These are phyloP conservation scores for Homarus americanus DNA, from an alignment of 1,140 invertebrate genomes.

Conservation along the genomic window DNA sequence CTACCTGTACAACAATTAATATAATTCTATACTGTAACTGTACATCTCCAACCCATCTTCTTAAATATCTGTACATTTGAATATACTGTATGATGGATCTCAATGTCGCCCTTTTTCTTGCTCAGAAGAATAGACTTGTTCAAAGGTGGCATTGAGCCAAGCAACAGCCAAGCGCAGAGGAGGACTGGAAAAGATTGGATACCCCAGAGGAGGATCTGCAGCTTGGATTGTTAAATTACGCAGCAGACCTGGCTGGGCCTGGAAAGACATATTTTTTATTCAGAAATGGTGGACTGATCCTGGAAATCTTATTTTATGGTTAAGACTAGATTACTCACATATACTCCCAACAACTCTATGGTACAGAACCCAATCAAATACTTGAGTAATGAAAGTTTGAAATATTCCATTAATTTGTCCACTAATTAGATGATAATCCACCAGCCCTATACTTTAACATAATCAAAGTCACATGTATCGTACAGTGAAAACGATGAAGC, in stretches of 20 bases:
- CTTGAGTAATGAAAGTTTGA: no score
- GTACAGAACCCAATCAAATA: no score
- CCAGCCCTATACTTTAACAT: no score
- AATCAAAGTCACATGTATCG: no score
- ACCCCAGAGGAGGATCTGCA: slow-evolving; percentile 81
- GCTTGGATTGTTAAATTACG: slow-evolving; percentile 81
- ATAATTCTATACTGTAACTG: no score
- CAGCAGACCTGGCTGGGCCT: slow-evolving; percentile 80
- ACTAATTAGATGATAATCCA: no score
- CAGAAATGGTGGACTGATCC: not conserved
- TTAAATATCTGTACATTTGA: no score
- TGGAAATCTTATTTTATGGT: not conserved
- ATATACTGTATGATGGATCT: no score
- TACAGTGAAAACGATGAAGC: no score
- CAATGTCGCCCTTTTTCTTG: not conserved
- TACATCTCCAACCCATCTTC: no score
- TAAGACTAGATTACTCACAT: not conserved
- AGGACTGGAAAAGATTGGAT: slow-evolving; percentile 79
- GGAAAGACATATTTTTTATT: slow-evolving; percentile 58
- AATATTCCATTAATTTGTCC: no score
- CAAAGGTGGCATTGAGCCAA: slow-evolving; percentile 67
- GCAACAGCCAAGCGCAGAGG: slow-evolving; percentile 55
- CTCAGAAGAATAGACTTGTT: slow-evolving; percentile 35
- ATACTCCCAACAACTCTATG: not conserved
- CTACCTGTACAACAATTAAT: no score